Evolutionary conservation across 2,888 invertebrate genomes (phyloP).

Genomic region (Galeruca laticollis): DNA sequence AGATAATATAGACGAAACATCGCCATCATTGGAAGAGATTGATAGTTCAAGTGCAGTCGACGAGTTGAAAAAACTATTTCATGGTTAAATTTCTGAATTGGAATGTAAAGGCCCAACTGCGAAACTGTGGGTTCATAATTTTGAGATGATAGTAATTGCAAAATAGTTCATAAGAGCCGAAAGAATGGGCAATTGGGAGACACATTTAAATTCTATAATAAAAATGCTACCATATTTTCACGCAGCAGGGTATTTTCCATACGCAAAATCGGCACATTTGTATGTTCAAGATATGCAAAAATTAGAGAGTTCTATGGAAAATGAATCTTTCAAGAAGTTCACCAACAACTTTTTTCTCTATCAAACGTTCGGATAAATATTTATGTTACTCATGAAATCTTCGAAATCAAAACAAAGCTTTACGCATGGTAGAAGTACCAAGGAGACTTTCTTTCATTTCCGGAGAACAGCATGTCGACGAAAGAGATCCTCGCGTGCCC

Average conservation of each 20-base stretch:
- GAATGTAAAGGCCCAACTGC: too few relatives aligned
- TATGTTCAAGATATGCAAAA: not conserved
- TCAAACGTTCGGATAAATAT: constrained; percentile 1
- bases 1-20: too few relatives aligned
- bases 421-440: not conserved
- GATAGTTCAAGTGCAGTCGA: too few relatives aligned
- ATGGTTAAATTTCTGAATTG: too few relatives aligned
- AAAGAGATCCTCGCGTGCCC: not conserved
- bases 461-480: not conserved
- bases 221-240: not conserved
- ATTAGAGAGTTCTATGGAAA: not conserved
- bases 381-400: constrained; percentile 1
- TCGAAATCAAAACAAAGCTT: not conserved
- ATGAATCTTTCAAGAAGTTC: too few relatives aligned
- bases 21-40: too few relatives aligned
- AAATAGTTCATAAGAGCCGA: constrained; percentile 1
- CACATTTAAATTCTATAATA: not conserved
- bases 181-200: constrained; percentile 1
- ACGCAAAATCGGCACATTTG: not conserved
- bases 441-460: not conserved
- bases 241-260: too few relatives aligned
- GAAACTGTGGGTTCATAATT: too few relatives aligned
- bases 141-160: not conserved
- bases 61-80: too few relatives aligned
- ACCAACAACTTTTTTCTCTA: not conserved